Evolutionary conservation across 2,888 invertebrate genomes (phyloP).

Genomic region (Pseudococcus jackbeardsleyi): DNA sequence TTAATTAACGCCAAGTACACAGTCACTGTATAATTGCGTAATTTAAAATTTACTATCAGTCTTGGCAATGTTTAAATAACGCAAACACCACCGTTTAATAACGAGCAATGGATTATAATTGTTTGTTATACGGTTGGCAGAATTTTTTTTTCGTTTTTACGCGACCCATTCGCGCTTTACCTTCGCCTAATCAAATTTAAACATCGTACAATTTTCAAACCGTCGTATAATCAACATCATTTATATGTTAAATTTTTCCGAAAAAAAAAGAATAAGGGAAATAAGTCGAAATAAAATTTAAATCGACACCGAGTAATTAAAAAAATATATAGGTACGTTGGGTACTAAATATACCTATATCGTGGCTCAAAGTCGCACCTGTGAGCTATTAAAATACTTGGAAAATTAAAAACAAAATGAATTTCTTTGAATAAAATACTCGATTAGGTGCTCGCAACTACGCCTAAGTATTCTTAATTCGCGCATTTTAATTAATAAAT

Average conservation of each 20-base stretch:
- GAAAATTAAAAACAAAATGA: neutral
- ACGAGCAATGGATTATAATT: slow-evolving; percentile 46
- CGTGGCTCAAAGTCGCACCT: neutral
- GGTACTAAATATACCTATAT: no score
- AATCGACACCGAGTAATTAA: slow-evolving; percentile 14
- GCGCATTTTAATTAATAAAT: neutral
- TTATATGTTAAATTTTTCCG: neutral
- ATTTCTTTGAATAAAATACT: neutral
- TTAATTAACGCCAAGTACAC: slow-evolving; percentile 39
- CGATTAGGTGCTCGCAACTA: neutral
- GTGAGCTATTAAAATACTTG: neutral
- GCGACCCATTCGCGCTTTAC: neutral
- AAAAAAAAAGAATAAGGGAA: neutral
- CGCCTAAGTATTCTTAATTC: neutral
- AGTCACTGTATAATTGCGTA: slow-evolving; percentile 21
- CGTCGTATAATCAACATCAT: slow-evolving; percentile 22
- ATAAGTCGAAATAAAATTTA: neutral
- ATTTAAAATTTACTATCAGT: slow-evolving; percentile 40
- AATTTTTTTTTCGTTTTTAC: neutral
- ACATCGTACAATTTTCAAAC: neutral
- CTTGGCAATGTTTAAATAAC: slow-evolving; percentile 40
- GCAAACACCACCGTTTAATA: slow-evolving; percentile 18
- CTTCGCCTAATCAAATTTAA: slow-evolving; percentile 15
- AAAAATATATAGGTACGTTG: neutral
- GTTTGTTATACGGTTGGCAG: slow-evolving; percentile 8